Conservation (phyloP, 2,888 invertebrate species). For the Dryocosmus kuriphilus region DNA sequence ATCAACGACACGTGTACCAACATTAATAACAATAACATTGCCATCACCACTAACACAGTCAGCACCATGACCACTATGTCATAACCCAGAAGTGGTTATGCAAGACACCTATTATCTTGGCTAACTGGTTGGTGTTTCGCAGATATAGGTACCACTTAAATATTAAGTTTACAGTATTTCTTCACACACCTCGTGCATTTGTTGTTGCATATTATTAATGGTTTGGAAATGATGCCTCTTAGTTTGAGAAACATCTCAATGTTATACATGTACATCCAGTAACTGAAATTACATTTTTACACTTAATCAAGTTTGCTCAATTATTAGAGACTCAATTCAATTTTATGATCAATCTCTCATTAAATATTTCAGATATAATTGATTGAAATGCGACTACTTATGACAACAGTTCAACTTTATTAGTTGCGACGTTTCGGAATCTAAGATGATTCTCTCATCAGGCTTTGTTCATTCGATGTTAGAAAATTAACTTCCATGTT, state of each 20-base stretch:
- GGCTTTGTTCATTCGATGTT: too few species aligned
- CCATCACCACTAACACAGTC: constrained; percentile 8
- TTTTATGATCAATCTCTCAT: too few species aligned
- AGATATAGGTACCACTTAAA: neutral
- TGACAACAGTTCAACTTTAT: too few species aligned
- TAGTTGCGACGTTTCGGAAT: too few species aligned
- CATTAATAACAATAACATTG: constrained; percentile 50
- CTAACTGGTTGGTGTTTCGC: neutral
- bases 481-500: too few species aligned
- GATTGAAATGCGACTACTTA: too few species aligned
- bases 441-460: too few species aligned
- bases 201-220: neutral
- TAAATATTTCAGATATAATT: too few species aligned
- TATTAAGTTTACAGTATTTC: neutral
- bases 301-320: too few species aligned
- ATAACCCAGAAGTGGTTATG: constrained; percentile 29
- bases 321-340: too few species aligned
- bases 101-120: constrained; percentile 3
- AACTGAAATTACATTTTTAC: neutral
- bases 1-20: constrained; percentile 55
- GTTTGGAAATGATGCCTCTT: neutral
- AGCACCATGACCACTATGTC: constrained; percentile 22
- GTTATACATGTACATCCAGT: neutral
- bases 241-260: neutral
- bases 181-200: neutral